These are phyloP conservation scores for Lepidurus arcticus DNA, from an alignment of 1,140 invertebrate species.

Conservation along the genomic window DNA sequence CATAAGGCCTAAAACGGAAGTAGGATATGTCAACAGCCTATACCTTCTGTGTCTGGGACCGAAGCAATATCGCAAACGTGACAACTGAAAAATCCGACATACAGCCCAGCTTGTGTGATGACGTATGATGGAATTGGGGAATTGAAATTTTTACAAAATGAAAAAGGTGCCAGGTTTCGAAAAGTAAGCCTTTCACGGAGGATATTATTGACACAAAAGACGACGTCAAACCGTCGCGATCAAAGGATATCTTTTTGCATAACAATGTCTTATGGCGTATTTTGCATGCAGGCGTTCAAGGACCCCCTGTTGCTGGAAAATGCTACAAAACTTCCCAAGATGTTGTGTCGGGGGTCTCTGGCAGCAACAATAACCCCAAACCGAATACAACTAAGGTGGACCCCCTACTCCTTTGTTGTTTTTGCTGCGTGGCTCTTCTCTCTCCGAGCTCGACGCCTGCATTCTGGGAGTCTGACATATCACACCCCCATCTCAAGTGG, in stretches of 20 bases:
- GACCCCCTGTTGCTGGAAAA: constrained; percentile 17
- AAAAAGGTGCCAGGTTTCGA: too few relatives aligned
- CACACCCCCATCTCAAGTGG: constrained; percentile 20
- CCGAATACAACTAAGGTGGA: background rate
- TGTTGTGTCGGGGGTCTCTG: background rate
- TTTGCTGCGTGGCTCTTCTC: background rate
- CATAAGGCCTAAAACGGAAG: background rate
- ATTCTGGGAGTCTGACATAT: background rate
- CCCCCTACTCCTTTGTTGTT: constrained; percentile 10
- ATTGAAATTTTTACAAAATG: too few relatives aligned
- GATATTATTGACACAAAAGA: background rate
- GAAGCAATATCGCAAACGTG: background rate
- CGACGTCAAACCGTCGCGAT: background rate
- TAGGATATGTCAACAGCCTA: constrained; percentile 3
- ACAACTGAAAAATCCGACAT: too few relatives aligned
- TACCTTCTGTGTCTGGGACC: background rate
- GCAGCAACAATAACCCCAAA: background rate
- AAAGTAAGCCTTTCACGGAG: too few relatives aligned
- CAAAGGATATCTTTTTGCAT: background rate
- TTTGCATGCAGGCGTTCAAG: background rate
- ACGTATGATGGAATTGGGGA: too few relatives aligned
- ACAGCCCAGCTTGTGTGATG: too few relatives aligned
- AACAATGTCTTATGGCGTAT: background rate
- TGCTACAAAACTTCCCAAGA: background rate
- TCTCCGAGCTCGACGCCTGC: background rate